Base-by-base conservation (phyloP, 2,888 invertebrate genomes). In the Carpatolechia fugitivella region DNA sequence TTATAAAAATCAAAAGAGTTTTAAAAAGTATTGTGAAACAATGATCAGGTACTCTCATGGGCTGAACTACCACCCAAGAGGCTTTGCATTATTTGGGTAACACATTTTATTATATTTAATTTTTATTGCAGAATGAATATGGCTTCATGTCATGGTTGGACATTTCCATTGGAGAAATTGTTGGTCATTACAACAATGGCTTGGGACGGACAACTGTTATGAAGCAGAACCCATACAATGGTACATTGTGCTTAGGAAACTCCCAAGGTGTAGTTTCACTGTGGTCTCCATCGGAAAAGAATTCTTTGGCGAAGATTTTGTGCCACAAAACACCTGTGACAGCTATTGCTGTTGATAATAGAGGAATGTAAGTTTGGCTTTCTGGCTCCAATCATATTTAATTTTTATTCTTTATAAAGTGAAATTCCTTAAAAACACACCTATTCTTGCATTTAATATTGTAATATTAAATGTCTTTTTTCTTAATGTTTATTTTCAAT, bases 221-320 rank as follows among this genome's bases (percentile, higher is more conserved):
- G 94, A 93, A 95, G 0, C 98, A 98, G 72, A 99, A 99, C 87
- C 98, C 99, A 0, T 93, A 93, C 70, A 99, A 99, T 87, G 99
- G 97, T 0, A 93, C 98, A 1, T 75, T 99, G 4, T 96, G 97
- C 70, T 85, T 97, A n/a, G 99, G 99, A 0, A 95, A 97, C 78
- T 91, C 95, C 0, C 95, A 96, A 81, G 99, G 99, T 13, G 94
- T 96, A 0, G 98, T 99, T 0, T 95, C 97, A 0, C 93, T 99
- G 92, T 99, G 99, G 99, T 94, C 97, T 4, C 99, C 99, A 0
- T 97, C 93, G 68, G 91, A 93, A 0, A 93, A 93, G 62, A 94
- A 97, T 58, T 96, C 99, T 0, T 84, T 99, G 47, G 97, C 96
- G 0, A 97, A 97, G 80, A 94, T 99, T 91, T 85, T 99, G 30